Percentiles rank a stretch among this genome's conserved stretches.
Evolutionary conservation across 2,888 invertebrate genomes (phyloP).

Genomic region (Drosophila conformis): DNA sequence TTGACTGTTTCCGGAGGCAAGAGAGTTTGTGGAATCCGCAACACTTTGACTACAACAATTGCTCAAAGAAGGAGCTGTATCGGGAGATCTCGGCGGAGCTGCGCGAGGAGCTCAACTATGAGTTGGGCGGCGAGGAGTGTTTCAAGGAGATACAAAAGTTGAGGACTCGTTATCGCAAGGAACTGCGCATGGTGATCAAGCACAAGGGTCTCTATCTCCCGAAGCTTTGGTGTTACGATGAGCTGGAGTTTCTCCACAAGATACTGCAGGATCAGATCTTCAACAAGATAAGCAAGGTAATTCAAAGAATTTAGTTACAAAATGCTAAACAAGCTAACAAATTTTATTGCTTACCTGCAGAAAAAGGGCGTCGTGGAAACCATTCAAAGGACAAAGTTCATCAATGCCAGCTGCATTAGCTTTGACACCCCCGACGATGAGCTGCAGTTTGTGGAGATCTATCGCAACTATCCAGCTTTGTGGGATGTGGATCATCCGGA

Average conservation of each 20-base stretch:
- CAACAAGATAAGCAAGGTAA: conserved; percentile 73
- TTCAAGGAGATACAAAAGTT: conserved; percentile 76
- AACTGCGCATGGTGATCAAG: conserved; percentile 73
- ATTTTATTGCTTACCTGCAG: conserved; percentile 32
- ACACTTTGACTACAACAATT: conserved; percentile 64
- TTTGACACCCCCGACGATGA: conserved; percentile 67
- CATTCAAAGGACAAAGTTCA: conserved; percentile 69
- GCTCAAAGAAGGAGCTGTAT: conserved; percentile 65
- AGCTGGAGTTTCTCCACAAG: conserved; percentile 77
- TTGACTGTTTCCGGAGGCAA: conserved; percentile 62
- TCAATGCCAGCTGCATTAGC: conserved; percentile 60
- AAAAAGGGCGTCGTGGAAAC: conserved; percentile 73
- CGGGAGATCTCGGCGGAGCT: conserved; percentile 65
- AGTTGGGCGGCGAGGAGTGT: conserved; percentile 70
- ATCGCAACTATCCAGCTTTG: conserved; percentile 70
- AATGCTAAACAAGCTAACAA: not conserved
- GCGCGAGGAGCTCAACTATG: conserved; percentile 62
- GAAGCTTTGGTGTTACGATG: conserved; percentile 81
- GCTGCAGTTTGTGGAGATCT: conserved; percentile 78
- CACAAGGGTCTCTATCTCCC: conserved; percentile 78
- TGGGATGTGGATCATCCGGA: conserved; percentile 83
- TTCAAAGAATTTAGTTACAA: not conserved
- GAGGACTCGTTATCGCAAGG: conserved; percentile 78
- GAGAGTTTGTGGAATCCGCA: conserved; percentile 79
- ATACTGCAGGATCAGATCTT: conserved; percentile 75